phyloP scores from a whole-genome alignment of 92 coral and sea anemone species.

The Phenganax marumi region DNA sequence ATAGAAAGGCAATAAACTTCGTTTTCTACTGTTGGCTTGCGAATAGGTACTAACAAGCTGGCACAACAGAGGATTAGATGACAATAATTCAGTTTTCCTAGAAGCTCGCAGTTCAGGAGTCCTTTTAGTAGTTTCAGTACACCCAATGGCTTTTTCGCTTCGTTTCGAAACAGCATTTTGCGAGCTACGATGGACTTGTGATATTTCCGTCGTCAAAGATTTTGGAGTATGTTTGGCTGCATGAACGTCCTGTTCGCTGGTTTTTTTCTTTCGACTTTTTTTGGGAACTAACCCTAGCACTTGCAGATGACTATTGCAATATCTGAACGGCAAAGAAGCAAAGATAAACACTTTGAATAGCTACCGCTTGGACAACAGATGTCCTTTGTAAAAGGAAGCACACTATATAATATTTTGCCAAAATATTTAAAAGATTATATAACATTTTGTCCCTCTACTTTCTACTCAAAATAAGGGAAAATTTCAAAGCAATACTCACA shows the following conservation, averaged over 20 bases:
- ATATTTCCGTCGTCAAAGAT: constrained; percentile 69
- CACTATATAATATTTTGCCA: background rate
- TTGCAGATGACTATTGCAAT: constrained; percentile 99
- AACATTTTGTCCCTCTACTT: background rate
- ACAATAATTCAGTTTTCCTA: constrained; percentile 59
- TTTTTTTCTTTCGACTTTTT: constrained; percentile 89
- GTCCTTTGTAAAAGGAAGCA: constrained; percentile 13
- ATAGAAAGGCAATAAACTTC: constrained; percentile 73
- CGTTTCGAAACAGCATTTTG: constrained; percentile 76
- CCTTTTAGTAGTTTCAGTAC: constrained; percentile 54
- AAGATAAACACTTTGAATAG: constrained; percentile 13
- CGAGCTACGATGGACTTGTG: constrained; percentile 55
- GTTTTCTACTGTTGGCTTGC: constrained; percentile 49
- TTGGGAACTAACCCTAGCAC: constrained; percentile 96
- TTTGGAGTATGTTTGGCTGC: constrained; percentile 61
- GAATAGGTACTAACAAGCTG: constrained; percentile 40
- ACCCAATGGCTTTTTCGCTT: constrained; percentile 57
- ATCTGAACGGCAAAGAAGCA: constrained; percentile 61
- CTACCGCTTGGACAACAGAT: constrained; percentile 30
- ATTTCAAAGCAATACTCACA: constrained; percentile 67
- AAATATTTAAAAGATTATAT: background rate
- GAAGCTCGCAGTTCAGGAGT: constrained; percentile 70
- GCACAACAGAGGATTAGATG: constrained; percentile 46
- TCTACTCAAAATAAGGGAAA: constrained; percentile 1
- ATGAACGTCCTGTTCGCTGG: constrained; percentile 66